phyloP scores from a whole-genome alignment of 2,113 vertebrate genomes.

The Rana temporaria region DNA sequence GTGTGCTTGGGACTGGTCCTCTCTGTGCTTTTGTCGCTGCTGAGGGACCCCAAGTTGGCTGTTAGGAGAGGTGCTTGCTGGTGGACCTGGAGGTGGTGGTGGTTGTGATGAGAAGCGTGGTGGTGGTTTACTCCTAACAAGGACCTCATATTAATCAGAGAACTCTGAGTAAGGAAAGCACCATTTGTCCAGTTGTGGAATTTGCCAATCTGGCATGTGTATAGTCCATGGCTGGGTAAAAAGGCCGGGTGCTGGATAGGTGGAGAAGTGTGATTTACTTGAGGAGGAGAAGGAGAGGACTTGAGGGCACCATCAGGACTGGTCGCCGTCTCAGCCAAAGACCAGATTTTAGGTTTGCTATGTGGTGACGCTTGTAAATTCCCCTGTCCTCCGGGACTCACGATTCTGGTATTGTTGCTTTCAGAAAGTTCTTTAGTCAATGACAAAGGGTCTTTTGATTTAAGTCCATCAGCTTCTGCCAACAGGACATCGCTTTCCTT shows the following conservation, averaged over 20 bases:
- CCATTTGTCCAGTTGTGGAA: conserved; percentile 99
- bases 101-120: conserved; percentile 77
- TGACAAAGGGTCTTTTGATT: conserved; percentile 80
- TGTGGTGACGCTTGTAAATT: conserved; percentile 84
- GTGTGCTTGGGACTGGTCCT: conserved; percentile 92
- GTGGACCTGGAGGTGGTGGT: conserved; percentile 76
- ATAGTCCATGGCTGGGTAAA: conserved; percentile 96
- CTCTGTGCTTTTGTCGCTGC: conserved; percentile 81
- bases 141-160: conserved; percentile 92
- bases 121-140: conserved; percentile 92
- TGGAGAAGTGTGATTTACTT: conserved; percentile 76
- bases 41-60: conserved; percentile 77
- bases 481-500: conserved; percentile 80
- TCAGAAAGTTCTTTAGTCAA: conserved; percentile 83
- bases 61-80: conserved; percentile 81
- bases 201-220: conserved; percentile 98
- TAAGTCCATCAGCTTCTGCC: conserved; percentile 80
- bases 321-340: conserved; percentile 95
- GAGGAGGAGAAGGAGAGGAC: conserved; percentile 80
- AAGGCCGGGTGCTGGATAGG: conserved; percentile 89
- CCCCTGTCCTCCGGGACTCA: conserved; percentile 80
- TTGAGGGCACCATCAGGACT: conserved; percentile 91
- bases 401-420: conserved; percentile 78
- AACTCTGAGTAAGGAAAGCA: conserved; percentile 94
- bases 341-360: conserved; percentile 99